These are phyloP conservation scores for Synergus japonicus DNA, from an alignment of 2,888 invertebrate genomes.

Conservation along the genomic window DNA sequence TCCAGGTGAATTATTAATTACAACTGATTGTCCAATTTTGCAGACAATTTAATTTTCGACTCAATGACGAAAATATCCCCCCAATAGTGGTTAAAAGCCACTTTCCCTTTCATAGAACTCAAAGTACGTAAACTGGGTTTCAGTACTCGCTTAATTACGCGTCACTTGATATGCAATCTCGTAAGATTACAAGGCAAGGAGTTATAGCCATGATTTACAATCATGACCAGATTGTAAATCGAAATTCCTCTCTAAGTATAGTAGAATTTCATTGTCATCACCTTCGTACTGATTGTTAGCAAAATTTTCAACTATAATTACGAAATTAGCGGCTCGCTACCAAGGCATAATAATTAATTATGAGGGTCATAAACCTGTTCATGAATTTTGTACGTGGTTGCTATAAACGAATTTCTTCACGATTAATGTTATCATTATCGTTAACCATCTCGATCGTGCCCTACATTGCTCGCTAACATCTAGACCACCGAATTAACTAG, in stretches of 20 bases:
- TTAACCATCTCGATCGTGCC: slow-evolving; percentile 17
- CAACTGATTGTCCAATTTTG: neutral
- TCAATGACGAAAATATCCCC: neutral
- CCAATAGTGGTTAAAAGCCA: neutral
- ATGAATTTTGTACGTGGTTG: slow-evolving; percentile 13
- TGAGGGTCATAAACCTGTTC: slow-evolving; percentile 6
- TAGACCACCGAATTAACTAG: neutral
- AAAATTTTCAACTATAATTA: neutral
- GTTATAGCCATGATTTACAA: slow-evolving; percentile 25
- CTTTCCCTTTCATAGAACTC: slow-evolving; percentile 6
- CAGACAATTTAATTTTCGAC: neutral
- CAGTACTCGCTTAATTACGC: slow-evolving; percentile 14
- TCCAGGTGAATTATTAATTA: too few species aligned
- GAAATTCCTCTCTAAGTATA: slow-evolving; percentile 16
- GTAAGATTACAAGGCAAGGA: slow-evolving; percentile 10
- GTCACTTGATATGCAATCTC: slow-evolving; percentile 19
- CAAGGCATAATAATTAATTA: neutral
- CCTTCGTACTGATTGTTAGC: neutral
- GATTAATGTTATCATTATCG: slow-evolving; percentile 30
- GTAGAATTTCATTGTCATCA: neutral
- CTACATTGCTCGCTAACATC: slow-evolving; percentile 3
- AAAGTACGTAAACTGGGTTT: neutral
- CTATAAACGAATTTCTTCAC: slow-evolving; percentile 18
- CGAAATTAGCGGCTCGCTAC: neutral
- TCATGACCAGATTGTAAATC: slow-evolving; percentile 15